phyloP scores from a whole-genome alignment of 2,113 vertebrate species.

The Brachypodius melanocephalos region DNA sequence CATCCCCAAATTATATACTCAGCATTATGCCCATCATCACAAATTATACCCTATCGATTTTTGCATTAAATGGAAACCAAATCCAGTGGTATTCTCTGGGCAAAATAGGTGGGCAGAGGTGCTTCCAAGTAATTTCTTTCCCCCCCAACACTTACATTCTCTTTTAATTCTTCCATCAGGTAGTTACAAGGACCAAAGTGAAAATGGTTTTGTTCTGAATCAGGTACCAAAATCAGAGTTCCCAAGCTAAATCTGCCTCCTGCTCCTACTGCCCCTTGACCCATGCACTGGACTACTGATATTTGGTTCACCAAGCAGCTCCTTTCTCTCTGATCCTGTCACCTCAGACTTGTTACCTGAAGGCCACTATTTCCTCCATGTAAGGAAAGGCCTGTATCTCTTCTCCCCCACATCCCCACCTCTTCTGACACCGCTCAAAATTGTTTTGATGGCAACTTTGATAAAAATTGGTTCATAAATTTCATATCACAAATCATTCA shows the following conservation, averaged over 20 bases:
- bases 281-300: background rate
- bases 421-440: background rate
- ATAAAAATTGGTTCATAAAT: background rate
- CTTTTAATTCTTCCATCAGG: background rate
- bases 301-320: background rate
- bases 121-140: background rate
- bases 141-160: background rate
- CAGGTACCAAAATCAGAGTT: background rate
- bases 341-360: background rate
- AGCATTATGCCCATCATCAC: background rate
- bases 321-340: background rate
- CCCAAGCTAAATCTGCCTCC: background rate
- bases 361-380: background rate
- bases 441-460: background rate
- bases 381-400: background rate
- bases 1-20: background rate
- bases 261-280: background rate
- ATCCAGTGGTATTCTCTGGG: background rate
- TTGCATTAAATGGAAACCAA: background rate
- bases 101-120: background rate
- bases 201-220: background rate
- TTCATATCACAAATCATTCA: background rate
- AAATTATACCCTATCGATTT: background rate
- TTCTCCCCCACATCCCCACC: background rate
- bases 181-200: background rate